Conservation (phyloP, 37 sponge, comb jelly and placozoan genomes). For the Eunapius fragilis region DNA sequence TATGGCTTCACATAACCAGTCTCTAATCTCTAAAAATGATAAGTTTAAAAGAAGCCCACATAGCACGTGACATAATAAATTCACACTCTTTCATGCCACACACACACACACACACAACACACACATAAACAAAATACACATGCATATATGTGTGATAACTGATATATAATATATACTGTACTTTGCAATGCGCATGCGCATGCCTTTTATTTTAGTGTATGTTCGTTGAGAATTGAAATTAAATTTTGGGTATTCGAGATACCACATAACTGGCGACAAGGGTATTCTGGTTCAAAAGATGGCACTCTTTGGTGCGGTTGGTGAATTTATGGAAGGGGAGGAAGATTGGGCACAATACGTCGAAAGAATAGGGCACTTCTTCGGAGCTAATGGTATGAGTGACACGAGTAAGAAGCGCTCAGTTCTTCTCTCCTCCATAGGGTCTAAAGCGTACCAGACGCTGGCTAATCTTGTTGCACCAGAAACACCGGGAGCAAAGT, state of each 20-base stretch:
- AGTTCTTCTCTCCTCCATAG: no score
- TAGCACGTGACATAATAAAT: no score
- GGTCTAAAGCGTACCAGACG: no score
- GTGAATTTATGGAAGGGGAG: slow-evolving; percentile 6
- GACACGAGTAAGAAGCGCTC: slow-evolving; percentile 1
- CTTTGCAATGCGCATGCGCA: background rate
- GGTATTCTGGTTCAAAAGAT: background rate
- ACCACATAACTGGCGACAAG: background rate
- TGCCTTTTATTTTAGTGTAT: background rate
- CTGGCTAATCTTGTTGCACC: slow-evolving; percentile 23
- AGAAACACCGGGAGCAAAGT: background rate
- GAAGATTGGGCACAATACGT: slow-evolving; percentile 1
- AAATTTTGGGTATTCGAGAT: no score
- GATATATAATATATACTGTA: background rate
- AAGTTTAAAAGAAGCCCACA: no score
- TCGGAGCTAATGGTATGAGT: background rate
- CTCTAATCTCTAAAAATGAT: no score
- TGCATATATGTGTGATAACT: no score
- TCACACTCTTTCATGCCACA: no score
- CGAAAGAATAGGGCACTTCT: background rate
- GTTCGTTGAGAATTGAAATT: background rate
- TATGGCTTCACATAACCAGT: no score
- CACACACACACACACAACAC: no score
- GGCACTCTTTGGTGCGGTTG: slow-evolving; percentile 3
- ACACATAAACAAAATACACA: no score